A percentile compares a stretch with the other conserved stretches of the same genome.
Evolutionary conservation across 2,113 vertebrate genomes (phyloP).

Genomic region (Ctenomys sociabilis): DNA sequence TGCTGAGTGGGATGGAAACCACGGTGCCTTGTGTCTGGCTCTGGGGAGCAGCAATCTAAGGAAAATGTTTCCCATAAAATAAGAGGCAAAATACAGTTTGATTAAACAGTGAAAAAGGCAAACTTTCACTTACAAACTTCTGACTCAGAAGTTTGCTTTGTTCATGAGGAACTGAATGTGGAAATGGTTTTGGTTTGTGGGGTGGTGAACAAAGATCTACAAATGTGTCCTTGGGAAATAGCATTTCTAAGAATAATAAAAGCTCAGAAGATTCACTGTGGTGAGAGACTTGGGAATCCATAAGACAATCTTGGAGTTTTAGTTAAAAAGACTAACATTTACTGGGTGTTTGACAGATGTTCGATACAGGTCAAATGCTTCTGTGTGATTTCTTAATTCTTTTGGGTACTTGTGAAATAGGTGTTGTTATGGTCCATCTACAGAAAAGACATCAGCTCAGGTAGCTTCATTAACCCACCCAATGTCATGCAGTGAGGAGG

Average conservation of each 20-base stretch:
- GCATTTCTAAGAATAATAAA: not conserved
- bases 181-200: not conserved
- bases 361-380: not conserved
- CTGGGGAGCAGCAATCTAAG: not conserved
- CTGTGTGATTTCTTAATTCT: not conserved
- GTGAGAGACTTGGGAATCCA: not conserved
- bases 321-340: not conserved
- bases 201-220: not conserved
- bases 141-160: not conserved
- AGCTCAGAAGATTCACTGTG: not conserved
- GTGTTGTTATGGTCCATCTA: not conserved
- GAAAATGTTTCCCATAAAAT: constrained; percentile 55
- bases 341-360: not conserved
- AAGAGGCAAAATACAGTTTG: not conserved
- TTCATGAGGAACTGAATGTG: not conserved
- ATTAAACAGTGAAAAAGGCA: not conserved
- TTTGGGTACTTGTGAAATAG: not conserved
- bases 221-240: not conserved
- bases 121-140: not conserved
- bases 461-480: not conserved
- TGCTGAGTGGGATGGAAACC: constrained; percentile 2
- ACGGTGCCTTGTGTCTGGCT: not conserved
- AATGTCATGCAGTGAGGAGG: not conserved
- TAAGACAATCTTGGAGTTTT: not conserved
- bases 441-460: not conserved